Evolutionary conservation across 2,888 invertebrate genomes (phyloP).

Genomic region (Eilema caniola): DNA sequence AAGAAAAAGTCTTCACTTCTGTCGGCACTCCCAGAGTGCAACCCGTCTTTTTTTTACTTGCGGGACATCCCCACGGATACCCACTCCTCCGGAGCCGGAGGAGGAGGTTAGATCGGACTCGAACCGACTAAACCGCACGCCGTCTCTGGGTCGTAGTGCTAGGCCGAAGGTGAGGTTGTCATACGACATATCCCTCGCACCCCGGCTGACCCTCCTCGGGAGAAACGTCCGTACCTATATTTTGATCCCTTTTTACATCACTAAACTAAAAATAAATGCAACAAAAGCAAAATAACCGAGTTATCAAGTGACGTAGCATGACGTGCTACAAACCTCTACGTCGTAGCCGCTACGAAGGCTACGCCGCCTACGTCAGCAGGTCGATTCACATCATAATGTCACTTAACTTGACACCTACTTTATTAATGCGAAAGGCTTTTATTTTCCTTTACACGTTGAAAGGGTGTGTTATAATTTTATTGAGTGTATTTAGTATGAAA

Average conservation of each 20-base stretch:
- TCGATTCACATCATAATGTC: conserved; percentile 52
- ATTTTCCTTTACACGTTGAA: conserved; percentile 10
- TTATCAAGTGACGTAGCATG: conserved; percentile 37
- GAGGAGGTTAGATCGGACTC: too few species aligned
- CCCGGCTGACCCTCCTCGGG: too few species aligned
- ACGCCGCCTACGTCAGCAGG: conserved; percentile 49
- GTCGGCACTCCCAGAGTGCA: too few species aligned
- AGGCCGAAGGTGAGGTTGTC: too few species aligned
- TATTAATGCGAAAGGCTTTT: conserved; percentile 27
- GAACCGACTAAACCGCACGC: too few species aligned
- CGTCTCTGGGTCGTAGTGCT: too few species aligned
- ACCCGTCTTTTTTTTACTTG: too few species aligned
- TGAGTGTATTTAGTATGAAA: not conserved
- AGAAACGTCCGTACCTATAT: not conserved
- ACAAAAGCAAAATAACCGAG: conserved; percentile 3
- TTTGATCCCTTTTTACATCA: not conserved
- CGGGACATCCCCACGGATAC: too few species aligned
- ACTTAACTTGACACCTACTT: conserved; percentile 38
- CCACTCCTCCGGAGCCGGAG: too few species aligned
- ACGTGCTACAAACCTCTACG: conserved; percentile 37
- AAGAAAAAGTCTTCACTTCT: too few species aligned
- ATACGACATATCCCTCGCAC: too few species aligned
- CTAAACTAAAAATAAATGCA: not conserved
- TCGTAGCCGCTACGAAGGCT: conserved; percentile 49
- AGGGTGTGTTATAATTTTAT: not conserved